Conservation (phyloP, 2,888 invertebrate genomes). For the Drosophila neotestacea region DNA sequence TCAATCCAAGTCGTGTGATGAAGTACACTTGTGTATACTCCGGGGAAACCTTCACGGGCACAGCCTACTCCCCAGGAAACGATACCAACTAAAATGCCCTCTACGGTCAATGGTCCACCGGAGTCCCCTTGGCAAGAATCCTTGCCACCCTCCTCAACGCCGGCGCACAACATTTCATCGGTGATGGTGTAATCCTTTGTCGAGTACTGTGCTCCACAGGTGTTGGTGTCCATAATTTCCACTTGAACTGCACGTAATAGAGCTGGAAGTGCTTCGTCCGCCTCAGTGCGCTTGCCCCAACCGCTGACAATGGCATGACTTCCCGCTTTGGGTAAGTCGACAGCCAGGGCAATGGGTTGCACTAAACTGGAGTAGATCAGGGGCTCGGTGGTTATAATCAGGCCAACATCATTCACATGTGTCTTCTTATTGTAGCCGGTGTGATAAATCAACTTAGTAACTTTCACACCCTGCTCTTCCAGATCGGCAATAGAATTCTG, state of each 20-base stretch:
- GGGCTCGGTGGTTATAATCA: slow-evolving; percentile 86
- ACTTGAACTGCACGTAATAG: slow-evolving; percentile 86
- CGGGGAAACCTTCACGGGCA: slow-evolving; percentile 76
- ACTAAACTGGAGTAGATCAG: slow-evolving; percentile 85
- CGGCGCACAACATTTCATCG: slow-evolving; percentile 82
- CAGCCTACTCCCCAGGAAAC: slow-evolving; percentile 83
- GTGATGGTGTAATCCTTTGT: slow-evolving; percentile 70
- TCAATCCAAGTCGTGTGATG: slow-evolving; percentile 70
- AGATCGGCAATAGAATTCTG: slow-evolving; percentile 68
- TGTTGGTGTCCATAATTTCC: slow-evolving; percentile 85
- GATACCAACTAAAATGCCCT: slow-evolving; percentile 74
- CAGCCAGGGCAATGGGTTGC: slow-evolving; percentile 83
- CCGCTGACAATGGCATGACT: slow-evolving; percentile 75
- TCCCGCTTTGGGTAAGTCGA: slow-evolving; percentile 59
- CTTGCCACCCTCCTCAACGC: slow-evolving; percentile 66
- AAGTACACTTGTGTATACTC: slow-evolving; percentile 75
- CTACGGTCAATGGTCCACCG: slow-evolving; percentile 80
- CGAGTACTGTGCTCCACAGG: slow-evolving; percentile 86
- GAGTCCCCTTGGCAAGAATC: slow-evolving; percentile 83
- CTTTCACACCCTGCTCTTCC: slow-evolving; percentile 65
- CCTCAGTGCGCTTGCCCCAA: slow-evolving; percentile 80
- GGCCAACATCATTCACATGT: slow-evolving; percentile 87
- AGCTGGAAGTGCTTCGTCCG: slow-evolving; percentile 63
- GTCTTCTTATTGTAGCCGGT: slow-evolving; percentile 71
- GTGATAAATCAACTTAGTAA: slow-evolving; percentile 68